Base-by-base conservation (phyloP, 2,113 vertebrate species). In the Anhinga rufa region DNA sequence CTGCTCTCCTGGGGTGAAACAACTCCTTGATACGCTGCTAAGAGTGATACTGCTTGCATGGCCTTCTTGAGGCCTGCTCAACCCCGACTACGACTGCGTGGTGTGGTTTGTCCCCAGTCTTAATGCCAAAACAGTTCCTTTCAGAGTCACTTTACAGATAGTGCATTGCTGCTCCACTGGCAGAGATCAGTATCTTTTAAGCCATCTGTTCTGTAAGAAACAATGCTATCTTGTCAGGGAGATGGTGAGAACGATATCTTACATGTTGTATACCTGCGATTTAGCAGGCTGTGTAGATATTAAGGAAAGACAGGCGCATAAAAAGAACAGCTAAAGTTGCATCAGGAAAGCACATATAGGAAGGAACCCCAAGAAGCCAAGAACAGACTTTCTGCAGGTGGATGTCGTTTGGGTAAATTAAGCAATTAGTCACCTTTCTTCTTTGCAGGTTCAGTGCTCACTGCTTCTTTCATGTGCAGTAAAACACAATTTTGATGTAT, bases 181-280 rank as follows among this genome's bases (percentile, higher is more conserved):
- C 79, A 91, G 78, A 88, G 91, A 95, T 79, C 44, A 14, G 82
- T 77, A 71, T 93, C 71, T 87, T 34, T 31, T 54, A 20, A 89
- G 70, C 92, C 89, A 94, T 92, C 87, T 95, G 91, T 95, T 80
- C 91, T 88, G 91, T 82, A 95, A 91, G 92, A 94, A 97, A 95
- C 95, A 95, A 91, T 80, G 84, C 71, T 92, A 2, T 52, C 93
- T 93, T 79, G 75, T 89, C 84, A 48, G 87, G 68, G 85, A 90
- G 87, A n/a, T 78, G 87, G 86, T 71, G 86, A 86, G 81, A 86
- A 93, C 2, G 21, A 89, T 90, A 77, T 38, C 64, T 65, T 77
- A 46, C 69, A 12, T 62, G 44, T 6, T 90, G 69, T 55, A 11
- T 82, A 40, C 54, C 77, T 90, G 57, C 0, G 15, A 54, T 70